Evolutionary conservation across 2,113 vertebrate species (phyloP).

Genomic region (Coturnix japonica): DNA sequence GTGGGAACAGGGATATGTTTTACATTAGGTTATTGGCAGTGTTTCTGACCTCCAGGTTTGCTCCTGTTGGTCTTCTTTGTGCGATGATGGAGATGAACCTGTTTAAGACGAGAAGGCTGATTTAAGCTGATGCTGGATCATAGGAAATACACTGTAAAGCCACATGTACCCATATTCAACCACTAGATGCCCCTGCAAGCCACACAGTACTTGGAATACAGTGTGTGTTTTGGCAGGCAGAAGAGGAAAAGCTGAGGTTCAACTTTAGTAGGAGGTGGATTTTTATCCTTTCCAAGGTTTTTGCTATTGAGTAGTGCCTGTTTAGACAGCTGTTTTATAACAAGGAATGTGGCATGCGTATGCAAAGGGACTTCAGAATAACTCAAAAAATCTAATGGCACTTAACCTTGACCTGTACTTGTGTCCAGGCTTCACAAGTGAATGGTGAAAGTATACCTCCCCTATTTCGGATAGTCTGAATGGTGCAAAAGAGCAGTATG

Average conservation of each 20-base stretch:
- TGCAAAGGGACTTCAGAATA: neutral
- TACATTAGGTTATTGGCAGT: neutral
- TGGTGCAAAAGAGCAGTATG: rapidly evolving
- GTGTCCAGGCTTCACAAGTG: neutral
- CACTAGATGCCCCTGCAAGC: slow-evolving; percentile 68
- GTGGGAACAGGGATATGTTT: rapidly evolving
- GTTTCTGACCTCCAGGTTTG: neutral
- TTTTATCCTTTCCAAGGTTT: neutral
- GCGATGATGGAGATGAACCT: neutral
- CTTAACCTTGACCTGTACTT: rapidly evolving
- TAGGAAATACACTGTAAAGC: rapidly evolving
- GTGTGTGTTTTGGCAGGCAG: neutral
- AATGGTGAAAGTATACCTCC: neutral
- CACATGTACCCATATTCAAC: neutral
- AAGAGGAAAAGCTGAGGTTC: neutral
- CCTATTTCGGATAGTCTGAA: neutral
- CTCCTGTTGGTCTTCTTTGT: rapidly evolving
- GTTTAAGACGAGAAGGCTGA: neutral
- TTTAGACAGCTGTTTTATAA: neutral
- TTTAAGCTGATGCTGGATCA: rapidly evolving
- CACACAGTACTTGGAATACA: neutral
- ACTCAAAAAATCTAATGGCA: rapidly evolving
- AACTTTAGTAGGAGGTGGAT: neutral
- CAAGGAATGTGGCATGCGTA: rapidly evolving
- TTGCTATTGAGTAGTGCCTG: rapidly evolving